Conservation (phyloP, 2,797 vertebrate genomes). For the Helicolenus hilgendorfi region DNA sequence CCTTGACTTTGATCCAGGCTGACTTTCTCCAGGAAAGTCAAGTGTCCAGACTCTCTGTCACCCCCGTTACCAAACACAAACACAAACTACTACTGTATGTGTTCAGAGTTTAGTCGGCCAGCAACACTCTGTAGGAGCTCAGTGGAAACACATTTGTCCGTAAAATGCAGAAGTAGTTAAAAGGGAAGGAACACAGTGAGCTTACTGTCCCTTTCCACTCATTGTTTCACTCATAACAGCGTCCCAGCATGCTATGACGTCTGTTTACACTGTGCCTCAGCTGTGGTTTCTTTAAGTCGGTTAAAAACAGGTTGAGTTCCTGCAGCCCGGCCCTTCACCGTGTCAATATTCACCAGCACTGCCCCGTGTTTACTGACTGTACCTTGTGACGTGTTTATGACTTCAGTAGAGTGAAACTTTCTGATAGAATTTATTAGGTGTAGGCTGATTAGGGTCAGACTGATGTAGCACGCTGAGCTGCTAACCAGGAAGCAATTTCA, state of each 20-base stretch:
- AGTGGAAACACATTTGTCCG: background rate
- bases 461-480: background rate
- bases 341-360: constrained; percentile 50
- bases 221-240: background rate
- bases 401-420: background rate
- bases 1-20: constrained; percentile 53
- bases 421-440: constrained; percentile 26
- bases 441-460: constrained; percentile 1
- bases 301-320: constrained; percentile 47
- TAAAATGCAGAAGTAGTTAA: constrained; percentile 36
- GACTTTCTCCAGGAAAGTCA: constrained; percentile 36
- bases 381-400: constrained; percentile 36
- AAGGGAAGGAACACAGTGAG: background rate
- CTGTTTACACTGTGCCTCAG: constrained; percentile 28
- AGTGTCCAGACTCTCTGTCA: constrained; percentile 10
- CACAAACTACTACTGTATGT: background rate
- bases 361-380: constrained; percentile 47
- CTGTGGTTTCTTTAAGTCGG: constrained; percentile 32
- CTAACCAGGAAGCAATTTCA: constrained; percentile 15
- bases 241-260: background rate
- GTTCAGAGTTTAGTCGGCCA: background rate
- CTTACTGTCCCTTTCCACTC: background rate
- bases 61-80: background rate
- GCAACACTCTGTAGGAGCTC: background rate
- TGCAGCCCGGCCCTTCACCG: constrained; percentile 24